phyloP scores from a whole-genome alignment of 2,888 invertebrate genomes.

The Acronicta leporina region DNA sequence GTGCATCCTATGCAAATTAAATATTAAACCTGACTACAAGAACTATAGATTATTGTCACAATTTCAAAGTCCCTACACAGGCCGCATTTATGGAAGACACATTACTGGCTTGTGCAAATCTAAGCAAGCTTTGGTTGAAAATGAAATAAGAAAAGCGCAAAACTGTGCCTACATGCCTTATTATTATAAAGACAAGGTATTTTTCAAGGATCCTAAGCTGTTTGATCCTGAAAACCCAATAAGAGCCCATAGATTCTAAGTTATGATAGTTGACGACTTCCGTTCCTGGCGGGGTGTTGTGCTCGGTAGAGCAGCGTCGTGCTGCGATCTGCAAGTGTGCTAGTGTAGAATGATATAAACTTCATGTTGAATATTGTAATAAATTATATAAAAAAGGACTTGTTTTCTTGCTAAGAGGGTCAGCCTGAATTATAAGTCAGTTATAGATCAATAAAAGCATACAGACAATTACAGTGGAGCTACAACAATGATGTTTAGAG shows the following conservation, averaged over 20 bases:
- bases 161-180: conserved; percentile 94
- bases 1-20: conserved; percentile 95
- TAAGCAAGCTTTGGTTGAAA: conserved; percentile 93
- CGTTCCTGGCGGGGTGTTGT: no score
- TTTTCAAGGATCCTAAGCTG: conserved; percentile 95
- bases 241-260: conserved; percentile 92
- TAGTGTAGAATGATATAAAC: conserved; percentile 19
- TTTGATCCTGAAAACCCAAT: conserved; percentile 96
- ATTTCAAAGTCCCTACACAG: conserved; percentile 98
- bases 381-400: conserved; percentile 28
- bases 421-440: no score
- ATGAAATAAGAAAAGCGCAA: conserved; percentile 93
- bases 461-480: no score
- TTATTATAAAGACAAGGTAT: conserved; percentile 94
- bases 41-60: conserved; percentile 97
- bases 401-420: conserved; percentile 10
- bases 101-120: conserved; percentile 97
- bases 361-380: conserved; percentile 23
- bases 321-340: no score
- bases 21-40: conserved; percentile 96
- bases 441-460: no score
- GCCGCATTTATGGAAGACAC: conserved; percentile 96
- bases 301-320: no score
- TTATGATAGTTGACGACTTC: conserved; percentile 25
- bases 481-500: no score